These are phyloP conservation scores for Barnardius zonarius DNA, from an alignment of 2,113 vertebrate species.

Conservation along the genomic window DNA sequence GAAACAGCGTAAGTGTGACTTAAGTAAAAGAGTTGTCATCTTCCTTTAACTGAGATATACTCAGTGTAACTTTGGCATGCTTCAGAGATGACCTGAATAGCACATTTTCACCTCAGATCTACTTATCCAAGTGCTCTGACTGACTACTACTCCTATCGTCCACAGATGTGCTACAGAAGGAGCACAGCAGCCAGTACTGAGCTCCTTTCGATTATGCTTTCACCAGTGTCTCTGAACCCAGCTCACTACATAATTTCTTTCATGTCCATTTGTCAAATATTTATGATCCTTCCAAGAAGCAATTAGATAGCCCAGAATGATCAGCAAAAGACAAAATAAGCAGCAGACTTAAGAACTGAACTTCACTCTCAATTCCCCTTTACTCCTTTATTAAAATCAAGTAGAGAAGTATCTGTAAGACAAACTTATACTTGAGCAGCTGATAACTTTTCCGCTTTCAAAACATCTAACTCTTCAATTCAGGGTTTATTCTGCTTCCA, in stretches of 20 bases:
- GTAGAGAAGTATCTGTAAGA: not conserved
- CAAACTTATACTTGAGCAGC: not conserved
- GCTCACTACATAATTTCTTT: not conserved
- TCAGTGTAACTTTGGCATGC: not conserved
- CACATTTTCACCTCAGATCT: not conserved
- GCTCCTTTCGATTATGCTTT: not conserved
- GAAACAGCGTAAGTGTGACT: not conserved
- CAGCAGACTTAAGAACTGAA: not conserved
- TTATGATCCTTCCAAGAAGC: not conserved
- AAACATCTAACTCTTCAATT: not conserved
- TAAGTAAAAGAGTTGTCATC: not conserved
- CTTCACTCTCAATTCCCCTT: not conserved
- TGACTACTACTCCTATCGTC: not conserved
- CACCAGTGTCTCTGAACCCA: not conserved
- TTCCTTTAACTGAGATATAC: not conserved
- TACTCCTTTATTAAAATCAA: not conserved
- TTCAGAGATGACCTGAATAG: rapidly evolving
- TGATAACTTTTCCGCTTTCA: not conserved
- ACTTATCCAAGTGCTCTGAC: not conserved
- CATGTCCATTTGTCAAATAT: not conserved
- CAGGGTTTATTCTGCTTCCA: not conserved
- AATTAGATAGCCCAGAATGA: not conserved
- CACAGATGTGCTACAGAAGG: not conserved
- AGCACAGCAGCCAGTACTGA: not conserved
- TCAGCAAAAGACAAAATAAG: not conserved